These are phyloP conservation scores for Clitarchus hookeri DNA, from an alignment of 2,888 invertebrate species.

Conservation along the genomic window DNA sequence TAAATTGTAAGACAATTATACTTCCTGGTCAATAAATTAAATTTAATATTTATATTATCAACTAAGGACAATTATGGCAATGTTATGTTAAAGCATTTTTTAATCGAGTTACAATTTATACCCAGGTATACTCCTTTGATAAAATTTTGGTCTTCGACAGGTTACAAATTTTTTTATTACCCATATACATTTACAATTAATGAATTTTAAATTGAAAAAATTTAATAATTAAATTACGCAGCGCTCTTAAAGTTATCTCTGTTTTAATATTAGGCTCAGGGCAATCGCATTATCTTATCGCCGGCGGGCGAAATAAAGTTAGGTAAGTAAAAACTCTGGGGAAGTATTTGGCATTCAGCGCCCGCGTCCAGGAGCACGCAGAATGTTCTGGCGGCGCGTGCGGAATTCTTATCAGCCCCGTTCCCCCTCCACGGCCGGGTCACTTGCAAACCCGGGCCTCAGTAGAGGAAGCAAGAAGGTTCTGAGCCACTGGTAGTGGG, in stretches of 20 bases:
- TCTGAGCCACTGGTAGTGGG: not conserved
- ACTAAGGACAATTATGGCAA: too few species aligned
- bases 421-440: not conserved
- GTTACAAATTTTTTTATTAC: not conserved
- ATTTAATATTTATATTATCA: too few species aligned
- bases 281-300: conserved; percentile 14
- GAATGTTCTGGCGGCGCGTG: conserved; percentile 4
- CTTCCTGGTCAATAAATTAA: too few species aligned
- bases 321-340: conserved; percentile 4
- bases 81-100: too few species aligned
- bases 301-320: conserved; percentile 14
- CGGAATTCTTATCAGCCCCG: conserved; percentile 1
- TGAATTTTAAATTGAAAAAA: not conserved
- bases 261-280: conserved; percentile 14
- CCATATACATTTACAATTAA: not conserved
- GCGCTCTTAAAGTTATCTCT: not conserved
- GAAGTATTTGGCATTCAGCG: conserved; percentile 4
- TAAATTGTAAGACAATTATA: too few species aligned
- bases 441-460: not conserved
- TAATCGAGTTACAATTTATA: too few species aligned
- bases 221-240: not conserved
- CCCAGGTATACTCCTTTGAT: too few species aligned
- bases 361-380: conserved; percentile 1
- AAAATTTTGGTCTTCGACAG: too few species aligned
- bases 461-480: not conserved